Evolutionary conservation across 2,888 invertebrate species (phyloP).

Genomic region (Eilema depressum): DNA sequence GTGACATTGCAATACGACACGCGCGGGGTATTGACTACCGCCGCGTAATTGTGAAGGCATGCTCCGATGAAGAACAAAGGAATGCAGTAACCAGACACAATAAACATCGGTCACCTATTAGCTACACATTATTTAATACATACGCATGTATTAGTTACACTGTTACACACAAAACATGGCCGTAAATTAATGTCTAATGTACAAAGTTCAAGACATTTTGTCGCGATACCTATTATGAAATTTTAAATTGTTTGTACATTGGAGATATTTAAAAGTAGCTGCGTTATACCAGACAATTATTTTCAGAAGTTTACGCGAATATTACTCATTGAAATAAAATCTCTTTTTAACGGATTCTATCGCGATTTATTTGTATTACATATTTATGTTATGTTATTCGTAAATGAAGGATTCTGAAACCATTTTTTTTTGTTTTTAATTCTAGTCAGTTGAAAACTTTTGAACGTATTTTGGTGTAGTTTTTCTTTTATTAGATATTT

Average conservation of each 20-base stretch:
- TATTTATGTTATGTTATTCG: too few species aligned
- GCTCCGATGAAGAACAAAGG: slow-evolving; percentile 49
- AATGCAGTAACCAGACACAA: slow-evolving; percentile 44
- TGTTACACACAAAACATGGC: background rate
- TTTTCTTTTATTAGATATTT: background rate
- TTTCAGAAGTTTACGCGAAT: too few species aligned
- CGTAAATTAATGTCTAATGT: background rate
- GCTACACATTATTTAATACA: slow-evolving; percentile 25
- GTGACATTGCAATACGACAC: slow-evolving; percentile 46
- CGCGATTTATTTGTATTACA: too few species aligned
- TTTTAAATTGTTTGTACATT: too few species aligned
- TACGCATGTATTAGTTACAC: slow-evolving; percentile 27
- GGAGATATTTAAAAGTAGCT: too few species aligned
- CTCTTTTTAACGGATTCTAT: too few species aligned
- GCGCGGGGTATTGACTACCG: slow-evolving; percentile 31
- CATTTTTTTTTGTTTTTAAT: too few species aligned
- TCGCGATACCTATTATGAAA: background rate
- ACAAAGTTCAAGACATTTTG: background rate
- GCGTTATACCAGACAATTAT: too few species aligned
- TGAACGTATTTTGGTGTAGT: background rate
- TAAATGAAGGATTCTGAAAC: too few species aligned
- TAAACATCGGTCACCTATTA: slow-evolving; percentile 22
- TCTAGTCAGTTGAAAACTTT: background rate
- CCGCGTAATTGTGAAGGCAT: slow-evolving; percentile 46
- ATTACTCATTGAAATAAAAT: too few species aligned